Evolutionary conservation across 2,797 vertebrate genomes (phyloP).

Genomic region (Pseudochromis fuscus): DNA sequence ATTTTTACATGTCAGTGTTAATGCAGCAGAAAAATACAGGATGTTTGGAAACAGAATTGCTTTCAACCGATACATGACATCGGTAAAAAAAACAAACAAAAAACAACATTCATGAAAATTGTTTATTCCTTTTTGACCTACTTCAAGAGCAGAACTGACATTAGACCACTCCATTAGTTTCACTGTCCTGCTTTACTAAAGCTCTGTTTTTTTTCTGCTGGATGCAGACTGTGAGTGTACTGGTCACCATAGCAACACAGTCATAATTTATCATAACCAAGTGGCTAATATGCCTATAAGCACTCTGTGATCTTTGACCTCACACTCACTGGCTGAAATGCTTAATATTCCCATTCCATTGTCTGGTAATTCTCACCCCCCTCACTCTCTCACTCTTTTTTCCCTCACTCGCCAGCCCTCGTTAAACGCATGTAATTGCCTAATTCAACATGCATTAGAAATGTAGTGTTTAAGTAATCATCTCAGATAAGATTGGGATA

Average conservation of each 20-base stretch:
- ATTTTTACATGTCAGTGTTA: background rate
- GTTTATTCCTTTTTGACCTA: conserved; percentile 22
- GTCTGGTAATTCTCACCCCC: conserved; percentile 67
- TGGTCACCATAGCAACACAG: conserved; percentile 79
- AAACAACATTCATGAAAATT: background rate
- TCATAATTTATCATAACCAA: conserved; percentile 84
- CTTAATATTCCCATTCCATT: conserved; percentile 82
- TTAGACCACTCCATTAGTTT: conserved; percentile 32
- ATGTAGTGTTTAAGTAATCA: conserved; percentile 84
- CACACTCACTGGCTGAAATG: conserved; percentile 77
- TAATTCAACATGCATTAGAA: conserved; percentile 85
- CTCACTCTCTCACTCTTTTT: conserved; percentile 20
- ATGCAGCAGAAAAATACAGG: background rate
- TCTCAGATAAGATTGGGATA: conserved; percentile 82
- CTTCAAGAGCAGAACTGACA: conserved; percentile 30
- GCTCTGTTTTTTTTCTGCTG: conserved; percentile 23
- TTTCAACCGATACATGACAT: background rate
- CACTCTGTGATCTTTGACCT: conserved; percentile 79
- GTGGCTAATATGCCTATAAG: conserved; percentile 84
- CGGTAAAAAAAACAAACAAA: background rate
- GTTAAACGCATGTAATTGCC: conserved; percentile 84
- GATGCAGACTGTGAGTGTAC: conserved; percentile 39
- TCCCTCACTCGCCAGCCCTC: conserved; percentile 66
- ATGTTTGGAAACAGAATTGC: background rate
- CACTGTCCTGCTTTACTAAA: conserved; percentile 59